Percentiles rank a stretch among this genome's conserved stretches.
Evolutionary conservation across 2,113 vertebrate genomes (phyloP).

Genomic region (Elanoides forficatus): DNA sequence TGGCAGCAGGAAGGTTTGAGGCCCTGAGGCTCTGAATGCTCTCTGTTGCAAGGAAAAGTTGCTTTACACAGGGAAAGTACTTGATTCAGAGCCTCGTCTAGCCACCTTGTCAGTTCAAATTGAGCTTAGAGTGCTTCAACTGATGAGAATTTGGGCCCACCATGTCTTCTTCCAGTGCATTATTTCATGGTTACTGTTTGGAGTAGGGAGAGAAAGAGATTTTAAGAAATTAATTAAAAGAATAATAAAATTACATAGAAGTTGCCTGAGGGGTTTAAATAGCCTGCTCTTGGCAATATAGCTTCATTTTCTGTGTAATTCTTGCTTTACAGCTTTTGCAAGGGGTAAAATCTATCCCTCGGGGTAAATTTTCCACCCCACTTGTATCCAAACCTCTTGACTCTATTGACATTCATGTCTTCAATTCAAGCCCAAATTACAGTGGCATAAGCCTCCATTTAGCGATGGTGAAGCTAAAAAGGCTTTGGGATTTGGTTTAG

Average conservation of each 20-base stretch:
- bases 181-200: not conserved
- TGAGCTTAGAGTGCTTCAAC: not conserved
- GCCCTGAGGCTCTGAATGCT: not conserved
- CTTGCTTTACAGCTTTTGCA: conserved; percentile 8
- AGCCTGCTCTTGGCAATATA: not conserved
- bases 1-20: not conserved
- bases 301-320: conserved; percentile 33
- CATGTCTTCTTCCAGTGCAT: not conserved
- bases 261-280: not conserved
- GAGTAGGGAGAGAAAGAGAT: not conserved
- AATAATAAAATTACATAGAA: conserved; percentile 32
- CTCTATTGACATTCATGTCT: conserved; percentile 48
- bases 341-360: conserved; percentile 41
- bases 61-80: not conserved
- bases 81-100: not conserved
- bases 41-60: not conserved
- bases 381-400: conserved; percentile 42
- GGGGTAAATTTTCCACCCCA: conserved; percentile 46
- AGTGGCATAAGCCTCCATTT: conserved; percentile 41
- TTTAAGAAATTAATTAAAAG: conserved; percentile 38
- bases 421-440: conserved; percentile 48
- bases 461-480: conserved; percentile 21
- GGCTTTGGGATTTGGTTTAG: conserved; percentile 44
- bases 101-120: not conserved
- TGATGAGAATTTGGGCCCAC: not conserved